Evolutionary conservation across 2,113 vertebrate genomes (phyloP).

Genomic region (Hydrolagus affinis): DNA sequence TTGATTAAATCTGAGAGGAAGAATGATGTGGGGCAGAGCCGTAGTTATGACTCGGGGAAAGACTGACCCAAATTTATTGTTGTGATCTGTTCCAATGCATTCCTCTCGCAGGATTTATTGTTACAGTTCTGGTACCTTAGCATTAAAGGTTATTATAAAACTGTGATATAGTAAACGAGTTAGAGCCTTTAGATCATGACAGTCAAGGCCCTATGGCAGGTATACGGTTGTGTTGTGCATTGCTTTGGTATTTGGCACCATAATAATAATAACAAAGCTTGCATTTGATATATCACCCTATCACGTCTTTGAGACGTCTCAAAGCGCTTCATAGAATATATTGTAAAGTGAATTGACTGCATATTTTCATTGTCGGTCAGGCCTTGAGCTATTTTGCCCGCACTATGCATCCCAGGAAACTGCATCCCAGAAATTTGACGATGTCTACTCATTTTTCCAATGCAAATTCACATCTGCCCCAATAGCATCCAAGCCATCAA

Average conservation of each 20-base stretch:
- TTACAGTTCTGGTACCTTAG: too few relatives aligned
- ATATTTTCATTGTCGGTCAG: too few relatives aligned
- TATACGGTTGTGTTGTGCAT: background rate
- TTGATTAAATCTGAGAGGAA: slow-evolving; percentile 27
- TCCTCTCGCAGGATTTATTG: background rate
- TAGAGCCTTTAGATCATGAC: background rate
- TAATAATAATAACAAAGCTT: background rate
- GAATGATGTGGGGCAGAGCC: slow-evolving; percentile 6
- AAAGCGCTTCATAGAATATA: too few relatives aligned
- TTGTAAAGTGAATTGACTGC: too few relatives aligned
- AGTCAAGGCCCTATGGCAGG: background rate
- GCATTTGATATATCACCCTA: background rate
- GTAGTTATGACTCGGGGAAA: slow-evolving; percentile 5
- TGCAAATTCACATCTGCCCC: too few relatives aligned
- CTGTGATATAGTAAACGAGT: slow-evolving; percentile 8
- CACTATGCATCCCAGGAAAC: too few relatives aligned
- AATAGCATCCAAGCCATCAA: too few relatives aligned
- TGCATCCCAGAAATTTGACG: too few relatives aligned
- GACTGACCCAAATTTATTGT: background rate
- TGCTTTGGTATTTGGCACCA: background rate
- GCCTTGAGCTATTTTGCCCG: too few relatives aligned
- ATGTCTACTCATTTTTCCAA: too few relatives aligned
- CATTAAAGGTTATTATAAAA: background rate
- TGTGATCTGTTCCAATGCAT: slow-evolving; percentile 18
- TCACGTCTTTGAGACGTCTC: background rate